These are phyloP conservation scores for Apeltes quadracus DNA, from an alignment of 2,113 vertebrate genomes.

Conservation along the genomic window DNA sequence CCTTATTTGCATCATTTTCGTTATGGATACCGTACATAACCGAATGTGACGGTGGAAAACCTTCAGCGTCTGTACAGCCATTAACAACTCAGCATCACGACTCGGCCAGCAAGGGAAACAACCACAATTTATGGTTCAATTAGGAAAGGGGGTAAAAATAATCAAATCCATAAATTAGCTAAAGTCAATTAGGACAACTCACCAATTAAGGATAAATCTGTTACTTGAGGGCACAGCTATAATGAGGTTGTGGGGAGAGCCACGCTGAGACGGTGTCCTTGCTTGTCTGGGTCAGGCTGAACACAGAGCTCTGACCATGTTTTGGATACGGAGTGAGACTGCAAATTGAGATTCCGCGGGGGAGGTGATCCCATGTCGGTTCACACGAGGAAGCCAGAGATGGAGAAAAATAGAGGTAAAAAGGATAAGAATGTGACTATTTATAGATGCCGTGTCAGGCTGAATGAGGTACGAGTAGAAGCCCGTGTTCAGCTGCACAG, in stretches of 20 bases:
- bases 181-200: slow-evolving; percentile 80
- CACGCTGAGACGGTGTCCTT: slow-evolving; percentile 64
- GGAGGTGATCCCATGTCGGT: slow-evolving; percentile 8
- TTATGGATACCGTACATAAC: slow-evolving; percentile 50
- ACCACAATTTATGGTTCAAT: slow-evolving; percentile 76
- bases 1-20: slow-evolving; percentile 38
- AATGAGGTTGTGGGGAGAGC: slow-evolving; percentile 67
- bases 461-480: slow-evolving; percentile 38
- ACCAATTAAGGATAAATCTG: slow-evolving; percentile 77
- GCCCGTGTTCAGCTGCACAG: slow-evolving; percentile 32
- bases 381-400: slow-evolving; percentile 34
- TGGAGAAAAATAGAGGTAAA: slow-evolving; percentile 4
- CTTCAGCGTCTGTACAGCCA: slow-evolving; percentile 26
- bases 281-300: slow-evolving; percentile 67
- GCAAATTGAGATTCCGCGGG: slow-evolving; percentile 59
- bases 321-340: slow-evolving; percentile 65
- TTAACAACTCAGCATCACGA: slow-evolving; percentile 31
- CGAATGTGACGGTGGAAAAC: slow-evolving; percentile 60
- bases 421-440: slow-evolving; percentile 46
- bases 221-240: slow-evolving; percentile 72
- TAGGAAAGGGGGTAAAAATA: slow-evolving; percentile 75
- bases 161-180: slow-evolving; percentile 80
- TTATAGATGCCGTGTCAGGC: slow-evolving; percentile 56
- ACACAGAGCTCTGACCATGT: slow-evolving; percentile 60
- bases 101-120: slow-evolving; percentile 54